Evolutionary conservation across 1,140 invertebrate genomes (phyloP).

Genomic region (Micrasema minimum): DNA sequence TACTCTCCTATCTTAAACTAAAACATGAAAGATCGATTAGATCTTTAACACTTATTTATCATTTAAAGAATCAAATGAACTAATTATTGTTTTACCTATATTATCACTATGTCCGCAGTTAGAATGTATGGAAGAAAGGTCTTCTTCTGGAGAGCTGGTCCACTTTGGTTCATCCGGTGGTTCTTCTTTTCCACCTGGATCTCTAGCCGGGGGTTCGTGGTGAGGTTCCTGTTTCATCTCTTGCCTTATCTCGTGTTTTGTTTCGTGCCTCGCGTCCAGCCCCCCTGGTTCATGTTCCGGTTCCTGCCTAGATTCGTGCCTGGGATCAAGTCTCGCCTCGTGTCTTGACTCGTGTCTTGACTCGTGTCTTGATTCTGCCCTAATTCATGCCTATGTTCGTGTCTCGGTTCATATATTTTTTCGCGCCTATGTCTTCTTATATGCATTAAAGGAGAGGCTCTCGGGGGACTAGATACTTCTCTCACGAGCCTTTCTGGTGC

Average conservation of each 20-base stretch:
- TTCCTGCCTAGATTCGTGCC: slow-evolving; percentile 56
- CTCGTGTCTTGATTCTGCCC: slow-evolving; percentile 49
- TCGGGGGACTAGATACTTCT: slow-evolving; percentile 63
- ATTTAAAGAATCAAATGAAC: background rate
- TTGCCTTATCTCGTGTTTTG: slow-evolving; percentile 57
- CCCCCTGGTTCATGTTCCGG: slow-evolving; percentile 56
- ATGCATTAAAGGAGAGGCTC: slow-evolving; percentile 63
- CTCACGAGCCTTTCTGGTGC: slow-evolving; percentile 54
- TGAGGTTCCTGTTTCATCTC: slow-evolving; percentile 58
- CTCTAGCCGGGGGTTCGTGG: slow-evolving; percentile 53
- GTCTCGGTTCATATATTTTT: slow-evolving; percentile 57
- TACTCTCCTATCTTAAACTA: slow-evolving; percentile 67
- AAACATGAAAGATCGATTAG: slow-evolving; percentile 30
- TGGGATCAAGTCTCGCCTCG: slow-evolving; percentile 58
- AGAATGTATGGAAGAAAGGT: slow-evolving; percentile 63
- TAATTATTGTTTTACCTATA: slow-evolving; percentile 58
- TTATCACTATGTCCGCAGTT: slow-evolving; percentile 65
- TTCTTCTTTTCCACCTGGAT: slow-evolving; percentile 60
- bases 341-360: slow-evolving; percentile 52
- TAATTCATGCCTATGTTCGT: slow-evolving; percentile 56
- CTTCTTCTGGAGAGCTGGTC: slow-evolving; percentile 64
- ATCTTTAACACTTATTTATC: background rate
- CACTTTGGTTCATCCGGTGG: slow-evolving; percentile 65
- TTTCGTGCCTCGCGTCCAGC: slow-evolving; percentile 58
- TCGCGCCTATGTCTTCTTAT: slow-evolving; percentile 58